Evolutionary conservation across 1,140 invertebrate genomes (phyloP), one percentile per base, ranked within the genome.

Genomic region (Mamestra configurata): DNA sequence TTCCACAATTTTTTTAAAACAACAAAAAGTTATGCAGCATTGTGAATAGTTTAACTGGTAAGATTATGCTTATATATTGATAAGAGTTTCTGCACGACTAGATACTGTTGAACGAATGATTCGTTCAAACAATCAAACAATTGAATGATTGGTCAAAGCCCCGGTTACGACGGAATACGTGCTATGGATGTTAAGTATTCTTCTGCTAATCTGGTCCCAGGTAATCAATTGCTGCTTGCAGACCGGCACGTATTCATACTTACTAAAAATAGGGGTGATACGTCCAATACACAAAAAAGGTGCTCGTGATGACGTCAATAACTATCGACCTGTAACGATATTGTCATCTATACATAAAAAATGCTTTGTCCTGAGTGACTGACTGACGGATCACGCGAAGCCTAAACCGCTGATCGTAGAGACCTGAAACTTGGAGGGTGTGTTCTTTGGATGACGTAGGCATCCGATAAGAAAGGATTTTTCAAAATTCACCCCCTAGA

Each of bases 321-420:
- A 82, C 46, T 79, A 82, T 71, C 49, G 81, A 4, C 81, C 77
- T 7, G 79, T 79, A n/a, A 82, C 71, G 13, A 77, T 79, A 53
- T 64, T 79, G 6, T 79, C 81, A 8, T 76, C 51, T 71, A 57
- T 79, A 37, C n/a, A n/a, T n/a, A n/a, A n/a, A n/a, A n/a, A n/a
- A n/a, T n/a, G n/a, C n/a, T n/a, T n/a, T n/a, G n/a, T n/a, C n/a
- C n/a, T n/a, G n/a, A n/a, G n/a, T n/a, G n/a, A n/a, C n/a, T n/a
- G n/a, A n/a, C n/a, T n/a, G n/a, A n/a, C n/a, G n/a, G n/a, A n/a
- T n/a, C n/a, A n/a, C n/a, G n/a, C n/a, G n/a, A n/a, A n/a, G n/a
- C n/a, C n/a, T n/a, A n/a, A n/a, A n/a, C n/a, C n/a, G n/a, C n/a
- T n/a, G n/a, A n/a, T n/a, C n/a, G n/a, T n/a, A n/a, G n/a, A n/a